Conservation (phyloP, 2,888 invertebrate genomes). For the Corbicula japonica region DNA sequence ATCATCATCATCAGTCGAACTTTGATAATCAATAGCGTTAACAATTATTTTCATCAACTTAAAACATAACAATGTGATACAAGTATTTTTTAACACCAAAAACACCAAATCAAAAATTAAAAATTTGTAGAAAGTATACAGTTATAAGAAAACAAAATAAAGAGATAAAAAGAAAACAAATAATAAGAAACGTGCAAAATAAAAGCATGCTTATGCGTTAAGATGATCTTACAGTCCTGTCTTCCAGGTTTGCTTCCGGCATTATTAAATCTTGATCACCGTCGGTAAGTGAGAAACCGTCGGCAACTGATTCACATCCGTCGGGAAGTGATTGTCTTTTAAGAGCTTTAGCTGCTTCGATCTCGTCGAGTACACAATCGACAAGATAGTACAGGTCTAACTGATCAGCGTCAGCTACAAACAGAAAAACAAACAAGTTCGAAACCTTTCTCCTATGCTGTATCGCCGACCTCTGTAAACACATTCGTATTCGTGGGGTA, state of each 20-base stretch:
- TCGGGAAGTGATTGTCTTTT: background rate
- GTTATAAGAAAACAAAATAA: background rate
- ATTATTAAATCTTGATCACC: conserved; percentile 32
- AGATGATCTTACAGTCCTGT: conserved; percentile 44
- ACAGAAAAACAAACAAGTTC: too few species aligned
- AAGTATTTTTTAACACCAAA: background rate
- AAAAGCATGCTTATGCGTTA: background rate
- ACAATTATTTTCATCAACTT: too few species aligned
- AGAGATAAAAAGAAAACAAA: background rate
- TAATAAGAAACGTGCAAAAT: background rate
- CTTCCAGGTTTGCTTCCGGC: conserved; percentile 38
- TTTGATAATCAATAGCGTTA: too few species aligned
- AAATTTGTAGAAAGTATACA: conserved; percentile 3
- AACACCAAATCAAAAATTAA: conserved; percentile 12
- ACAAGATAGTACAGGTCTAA: conserved; percentile 59
- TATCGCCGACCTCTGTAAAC: too few species aligned
- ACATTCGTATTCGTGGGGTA: too few species aligned
- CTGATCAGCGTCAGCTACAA: conserved; percentile 54
- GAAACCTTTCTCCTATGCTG: too few species aligned
- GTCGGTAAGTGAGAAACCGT: too few species aligned
- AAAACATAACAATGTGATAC: too few species aligned
- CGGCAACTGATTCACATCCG: too few species aligned
- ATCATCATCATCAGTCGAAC: conserved; percentile 8
- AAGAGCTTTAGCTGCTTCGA: conserved; percentile 45
- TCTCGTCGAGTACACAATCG: conserved; percentile 56